These are phyloP conservation scores for Denticeps clupeoides DNA, from an alignment of 2,797 vertebrate species.

Conservation along the genomic window DNA sequence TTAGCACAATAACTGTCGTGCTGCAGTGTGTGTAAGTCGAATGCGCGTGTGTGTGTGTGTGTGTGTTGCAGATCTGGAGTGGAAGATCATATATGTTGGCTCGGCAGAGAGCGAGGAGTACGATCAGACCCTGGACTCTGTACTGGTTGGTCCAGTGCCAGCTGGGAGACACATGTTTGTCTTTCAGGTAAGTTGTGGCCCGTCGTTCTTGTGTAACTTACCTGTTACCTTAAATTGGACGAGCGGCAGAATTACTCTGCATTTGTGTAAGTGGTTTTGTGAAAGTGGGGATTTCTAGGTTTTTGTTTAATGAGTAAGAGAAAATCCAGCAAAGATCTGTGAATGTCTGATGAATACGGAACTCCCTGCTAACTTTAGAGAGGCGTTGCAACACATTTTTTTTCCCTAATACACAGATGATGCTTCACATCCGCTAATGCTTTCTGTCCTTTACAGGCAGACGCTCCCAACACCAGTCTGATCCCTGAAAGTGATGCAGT, in stretches of 20 bases:
- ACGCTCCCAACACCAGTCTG: conserved; percentile 74
- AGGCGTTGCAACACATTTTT: background rate
- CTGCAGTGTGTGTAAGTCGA: too few species aligned
- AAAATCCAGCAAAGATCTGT: too few species aligned
- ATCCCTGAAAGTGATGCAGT: conserved; percentile 87
- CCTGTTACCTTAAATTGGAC: background rate
- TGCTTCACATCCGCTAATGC: background rate
- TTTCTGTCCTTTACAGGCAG: conserved; percentile 56
- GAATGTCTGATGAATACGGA: too few species aligned
- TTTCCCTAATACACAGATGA: background rate
- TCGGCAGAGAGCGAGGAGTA: conserved; percentile 83
- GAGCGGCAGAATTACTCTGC: too few species aligned
- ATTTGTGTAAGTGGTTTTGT: too few species aligned
- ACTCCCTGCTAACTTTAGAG: too few species aligned
- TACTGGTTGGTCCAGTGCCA: conserved; percentile 80
- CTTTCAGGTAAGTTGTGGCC: conserved; percentile 67
- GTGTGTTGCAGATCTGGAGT: conserved; percentile 66
- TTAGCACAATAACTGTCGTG: too few species aligned
- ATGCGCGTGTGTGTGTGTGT: too few species aligned
- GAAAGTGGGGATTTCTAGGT: too few species aligned
- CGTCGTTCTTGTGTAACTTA: background rate
- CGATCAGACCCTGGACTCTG: conserved; percentile 78
- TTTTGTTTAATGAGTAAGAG: too few species aligned
- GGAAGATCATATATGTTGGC: conserved; percentile 89
- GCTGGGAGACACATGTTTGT: conserved; percentile 84